A percentile compares a stretch with the other conserved stretches of the same genome.
Conservation (phyloP, 2,888 invertebrate species). For the Sesamia inferens region DNA sequence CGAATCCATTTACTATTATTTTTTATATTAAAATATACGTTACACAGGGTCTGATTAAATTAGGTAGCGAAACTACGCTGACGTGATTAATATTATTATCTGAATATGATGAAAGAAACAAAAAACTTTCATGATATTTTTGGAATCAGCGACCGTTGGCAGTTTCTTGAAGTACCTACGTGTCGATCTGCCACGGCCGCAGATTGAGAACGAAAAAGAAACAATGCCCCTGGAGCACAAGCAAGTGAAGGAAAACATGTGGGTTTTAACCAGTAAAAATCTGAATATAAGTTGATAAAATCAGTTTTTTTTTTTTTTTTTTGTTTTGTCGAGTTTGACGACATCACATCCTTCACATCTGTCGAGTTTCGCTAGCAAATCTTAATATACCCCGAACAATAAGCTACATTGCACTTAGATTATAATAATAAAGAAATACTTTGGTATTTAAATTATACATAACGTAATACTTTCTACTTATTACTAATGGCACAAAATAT, state of each 20-base stretch:
- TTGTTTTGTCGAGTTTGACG: neutral
- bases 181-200: no score
- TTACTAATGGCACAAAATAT: conserved; percentile 56
- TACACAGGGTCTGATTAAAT: neutral
- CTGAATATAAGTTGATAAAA: neutral
- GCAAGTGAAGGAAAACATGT: no score
- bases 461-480: conserved; percentile 25
- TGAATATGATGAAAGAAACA: neutral
- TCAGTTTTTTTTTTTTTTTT: neutral
- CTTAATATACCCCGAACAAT: neutral
- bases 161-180: neutral
- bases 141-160: neutral
- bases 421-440: conserved; percentile 30
- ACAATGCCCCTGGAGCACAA: no score
- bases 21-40: conserved; percentile 7
- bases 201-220: no score
- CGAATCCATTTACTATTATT: conserved; percentile 13
- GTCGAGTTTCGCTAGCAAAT: neutral
- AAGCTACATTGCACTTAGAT: conserved; percentile 49
- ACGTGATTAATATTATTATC: neutral
- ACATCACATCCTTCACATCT: neutral
- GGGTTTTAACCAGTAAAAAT: no score
- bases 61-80: neutral
- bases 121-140: neutral
- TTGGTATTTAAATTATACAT: conserved; percentile 35